Base-by-base conservation (phyloP, 1,140 invertebrate species). In the Macrobrachium rosenbergii region DNA sequence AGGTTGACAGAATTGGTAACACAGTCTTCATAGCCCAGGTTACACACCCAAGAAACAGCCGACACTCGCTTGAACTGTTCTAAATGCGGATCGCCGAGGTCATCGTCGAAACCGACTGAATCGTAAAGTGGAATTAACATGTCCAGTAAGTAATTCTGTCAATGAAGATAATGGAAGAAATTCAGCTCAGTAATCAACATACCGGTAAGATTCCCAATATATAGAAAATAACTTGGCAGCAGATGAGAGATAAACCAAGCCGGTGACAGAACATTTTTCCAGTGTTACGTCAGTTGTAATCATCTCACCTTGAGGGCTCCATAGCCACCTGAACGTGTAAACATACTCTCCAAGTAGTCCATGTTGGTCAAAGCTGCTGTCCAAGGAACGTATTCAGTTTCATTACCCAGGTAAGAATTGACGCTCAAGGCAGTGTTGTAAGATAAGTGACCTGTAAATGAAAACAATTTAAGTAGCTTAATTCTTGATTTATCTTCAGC, bases 351-450 rank as follows among this genome's bases (percentile, higher is more conserved):
- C 1, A 98, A 92, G 43, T 91, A 88, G 5, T 88, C 90, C 19
- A 93, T 81, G 17, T 89, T 90, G 52, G 69, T 88, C 37, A 90
- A 90, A 1, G 92, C 92, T 17, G 91, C 91, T 19, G 73, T 64
- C 93, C 93, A 93, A 0, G 93, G 93, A 10, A 93, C 88, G 82
- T 92, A 91, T 52, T 92, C 89, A 8, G 58, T 88, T 87, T 94
- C 93, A 21, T 91, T 90, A 11, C 90, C 84, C 72, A 93, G 83
- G 89, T 93, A 93, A 12, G 86, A 87, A 23, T 90, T 91, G 77
- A 93, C 89, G 23, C 91, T 87, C 45, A 93, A 88, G 14, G 92
- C 90, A 8, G 91, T 88, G 45, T 91, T 90, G 87, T 93, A 93
- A 10, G 88, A 72, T 17, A 90, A 28, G 58, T 88, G 72, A 58